Evolutionary conservation across 2,797 vertebrate species (phyloP).

Genomic region (Acipenser oxyrinchus): DNA sequence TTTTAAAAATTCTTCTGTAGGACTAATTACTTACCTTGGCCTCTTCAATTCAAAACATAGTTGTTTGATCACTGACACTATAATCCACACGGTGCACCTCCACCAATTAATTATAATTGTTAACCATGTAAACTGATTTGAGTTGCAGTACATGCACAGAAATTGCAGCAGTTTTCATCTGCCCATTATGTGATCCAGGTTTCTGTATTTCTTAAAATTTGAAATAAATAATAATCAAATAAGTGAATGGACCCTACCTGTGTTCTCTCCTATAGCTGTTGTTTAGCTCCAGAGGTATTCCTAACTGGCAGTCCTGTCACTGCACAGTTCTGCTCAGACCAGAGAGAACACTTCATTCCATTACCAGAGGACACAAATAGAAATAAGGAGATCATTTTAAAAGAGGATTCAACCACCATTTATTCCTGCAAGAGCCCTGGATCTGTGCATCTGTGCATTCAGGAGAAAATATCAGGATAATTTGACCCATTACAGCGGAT

Average conservation of each 20-base stretch:
- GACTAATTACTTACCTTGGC: no score
- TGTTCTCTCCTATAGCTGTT: background rate
- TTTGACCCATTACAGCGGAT: background rate
- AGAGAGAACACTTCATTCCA: constrained; percentile 42
- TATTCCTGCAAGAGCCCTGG: constrained; percentile 38
- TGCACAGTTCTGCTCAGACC: background rate
- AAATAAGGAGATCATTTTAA: constrained; percentile 57
- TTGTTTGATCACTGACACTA: no score
- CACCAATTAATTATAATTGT: no score
- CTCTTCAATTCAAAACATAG: no score
- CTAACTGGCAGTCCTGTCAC: background rate
- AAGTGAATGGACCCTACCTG: background rate
- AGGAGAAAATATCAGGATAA: background rate
- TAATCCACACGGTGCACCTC: no score
- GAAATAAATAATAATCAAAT: background rate
- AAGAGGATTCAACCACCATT: constrained; percentile 50
- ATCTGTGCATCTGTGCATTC: constrained; percentile 25
- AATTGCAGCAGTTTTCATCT: no score
- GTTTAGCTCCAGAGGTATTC: background rate
- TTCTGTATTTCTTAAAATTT: no score
- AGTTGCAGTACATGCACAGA: no score
- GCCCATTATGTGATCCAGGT: no score
- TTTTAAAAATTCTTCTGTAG: no score
- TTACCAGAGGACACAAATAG: constrained; percentile 53
- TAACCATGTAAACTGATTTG: no score